A percentile compares a stretch with the other conserved stretches of the same genome.
These are phyloP conservation scores for Hecatera dysodea DNA, from an alignment of 2,888 invertebrate species.

Conservation along the genomic window DNA sequence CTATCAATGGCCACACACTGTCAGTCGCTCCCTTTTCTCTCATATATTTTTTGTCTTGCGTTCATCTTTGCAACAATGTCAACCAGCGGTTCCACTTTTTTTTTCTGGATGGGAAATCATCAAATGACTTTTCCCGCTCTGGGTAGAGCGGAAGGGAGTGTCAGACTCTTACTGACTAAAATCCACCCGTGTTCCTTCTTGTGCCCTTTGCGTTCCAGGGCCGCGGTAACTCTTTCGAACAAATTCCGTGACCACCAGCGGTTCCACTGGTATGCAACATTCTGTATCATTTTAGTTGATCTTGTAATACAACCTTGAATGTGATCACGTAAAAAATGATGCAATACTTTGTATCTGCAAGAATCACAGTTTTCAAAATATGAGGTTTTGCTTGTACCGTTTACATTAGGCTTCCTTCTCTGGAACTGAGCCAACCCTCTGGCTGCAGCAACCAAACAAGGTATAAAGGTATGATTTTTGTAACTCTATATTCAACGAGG, in stretches of 20 bases:
- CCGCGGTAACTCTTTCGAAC: no score
- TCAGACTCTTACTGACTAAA: no score
- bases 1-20: not conserved
- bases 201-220: no score
- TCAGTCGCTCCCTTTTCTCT: not conserved
- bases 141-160: no score
- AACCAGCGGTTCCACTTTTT: not conserved
- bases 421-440: conserved; percentile 32
- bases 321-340: not conserved
- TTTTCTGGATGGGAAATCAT: no score
- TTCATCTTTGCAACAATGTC: not conserved
- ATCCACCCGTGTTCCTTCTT: no score
- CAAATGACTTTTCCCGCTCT: no score
- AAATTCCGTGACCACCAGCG: no score
- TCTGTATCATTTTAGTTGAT: not conserved
- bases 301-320: not conserved
- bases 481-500: not conserved
- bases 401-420: conserved; percentile 1
- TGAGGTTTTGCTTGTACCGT: not conserved
- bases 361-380: conserved; percentile 14
- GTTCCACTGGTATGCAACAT: not conserved
- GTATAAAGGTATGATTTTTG: conserved; percentile 14
- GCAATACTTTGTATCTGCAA: not conserved
- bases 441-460: conserved; percentile 23
- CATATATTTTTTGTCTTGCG: not conserved